These are phyloP conservation scores for Drosophila setosimentum DNA, from an alignment of 2,888 invertebrate genomes.

Conservation along the genomic window DNA sequence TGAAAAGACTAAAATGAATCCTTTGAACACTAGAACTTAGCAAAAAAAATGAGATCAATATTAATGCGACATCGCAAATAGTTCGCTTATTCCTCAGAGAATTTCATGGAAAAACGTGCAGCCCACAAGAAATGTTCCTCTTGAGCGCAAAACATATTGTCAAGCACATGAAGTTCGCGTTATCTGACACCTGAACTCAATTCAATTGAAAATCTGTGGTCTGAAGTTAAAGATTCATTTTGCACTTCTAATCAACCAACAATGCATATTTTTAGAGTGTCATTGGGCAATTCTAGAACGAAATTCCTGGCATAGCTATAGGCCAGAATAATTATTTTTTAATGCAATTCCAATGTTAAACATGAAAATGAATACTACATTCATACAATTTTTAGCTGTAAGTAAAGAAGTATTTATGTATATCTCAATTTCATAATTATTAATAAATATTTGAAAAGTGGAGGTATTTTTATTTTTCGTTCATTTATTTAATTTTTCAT, in stretches of 20 bases:
- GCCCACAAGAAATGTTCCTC: too few relatives aligned
- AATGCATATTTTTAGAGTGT: neutral
- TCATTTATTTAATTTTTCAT: neutral
- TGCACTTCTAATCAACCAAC: neutral
- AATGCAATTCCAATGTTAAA: too few relatives aligned
- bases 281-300: neutral
- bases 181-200: neutral
- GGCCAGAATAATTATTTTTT: rapidly evolving
- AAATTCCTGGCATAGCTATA: neutral
- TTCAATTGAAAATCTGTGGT: too few relatives aligned
- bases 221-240: neutral
- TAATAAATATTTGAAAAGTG: neutral
- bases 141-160: too few relatives aligned
- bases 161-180: too few relatives aligned
- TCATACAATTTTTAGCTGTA: neutral
- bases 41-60: too few relatives aligned
- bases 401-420: neutral
- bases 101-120: too few relatives aligned
- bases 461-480: neutral
- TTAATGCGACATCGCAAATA: too few relatives aligned
- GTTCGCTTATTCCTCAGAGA: too few relatives aligned
- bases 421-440: neutral
- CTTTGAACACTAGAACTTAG: too few relatives aligned
- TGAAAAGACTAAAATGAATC: too few relatives aligned
- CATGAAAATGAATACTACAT: too few relatives aligned